Base-by-base conservation (phyloP, 2,888 invertebrate genomes). In the Cosmorhoe ocellata region DNA sequence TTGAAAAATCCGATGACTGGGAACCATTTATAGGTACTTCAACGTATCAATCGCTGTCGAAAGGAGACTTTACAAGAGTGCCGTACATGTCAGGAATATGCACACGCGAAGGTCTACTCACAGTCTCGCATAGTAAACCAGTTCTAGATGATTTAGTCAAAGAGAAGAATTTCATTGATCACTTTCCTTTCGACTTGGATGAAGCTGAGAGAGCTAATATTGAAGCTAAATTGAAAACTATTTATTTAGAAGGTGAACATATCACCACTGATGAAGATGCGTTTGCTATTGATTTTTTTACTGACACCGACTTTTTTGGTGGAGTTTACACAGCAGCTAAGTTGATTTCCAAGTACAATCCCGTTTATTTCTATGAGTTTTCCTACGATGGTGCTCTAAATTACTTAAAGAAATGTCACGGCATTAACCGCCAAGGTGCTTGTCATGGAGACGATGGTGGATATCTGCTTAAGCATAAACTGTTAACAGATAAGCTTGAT, bases 381-480 rank as follows among this genome's bases (percentile, higher is more conserved):
- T 79, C 91, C 0, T 93, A 92, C 51, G 87, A 90, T 32, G 92
- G 93, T 1, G 76, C 73, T 9, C 75, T 92, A 2, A 92, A 92
- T 66, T 81, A 89, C 51, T 74, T 85, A 12, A 92, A 93, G 59
- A 83, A 79, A 43, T 66, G 79, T 6, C 66, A 80, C 8, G 77
- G 83, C 22, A 77, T 91, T 9, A 58, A 83, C 0, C 74, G 89
- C 0, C 69, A 77, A 58, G 94, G 93, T 2, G 90, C 92, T 0
- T 90, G 91, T 28, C 94, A 94, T 64, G 91, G 84, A 0, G 94
- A 94, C 58, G 94, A 94, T 0, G 73, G 92, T 0, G 91, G 91
- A 8, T 93, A 93, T 59, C 51, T 93, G 1, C 87, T 93, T 22
- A 91, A 89, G 49, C 68, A 66, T 34, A 56, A 62, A 1, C 58